These are phyloP conservation scores for Oceanites oceanicus DNA, from an alignment of 2,113 vertebrate species.

Conservation along the genomic window DNA sequence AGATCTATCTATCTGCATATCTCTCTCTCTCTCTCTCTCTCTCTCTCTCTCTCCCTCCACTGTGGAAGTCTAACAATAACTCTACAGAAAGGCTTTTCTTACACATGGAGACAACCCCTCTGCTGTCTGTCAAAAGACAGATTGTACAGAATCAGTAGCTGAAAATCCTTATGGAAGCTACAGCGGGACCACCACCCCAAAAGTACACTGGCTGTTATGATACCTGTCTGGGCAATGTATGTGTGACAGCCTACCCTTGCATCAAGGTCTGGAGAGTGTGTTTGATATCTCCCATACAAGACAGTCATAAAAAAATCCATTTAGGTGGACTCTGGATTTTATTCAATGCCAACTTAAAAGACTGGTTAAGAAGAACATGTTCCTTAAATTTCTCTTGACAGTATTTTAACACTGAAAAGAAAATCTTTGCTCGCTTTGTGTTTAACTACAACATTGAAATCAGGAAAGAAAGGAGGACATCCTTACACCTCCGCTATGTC, in stretches of 20 bases:
- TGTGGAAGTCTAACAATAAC: background rate
- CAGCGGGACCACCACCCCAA: background rate
- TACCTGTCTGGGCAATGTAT: background rate
- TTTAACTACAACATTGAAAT: background rate
- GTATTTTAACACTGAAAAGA: background rate
- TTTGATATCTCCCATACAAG: background rate
- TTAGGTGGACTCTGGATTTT: background rate
- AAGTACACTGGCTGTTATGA: background rate
- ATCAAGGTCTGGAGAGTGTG: background rate
- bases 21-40: too few species aligned
- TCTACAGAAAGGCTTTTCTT: background rate
- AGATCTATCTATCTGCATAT: background rate
- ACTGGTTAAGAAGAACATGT: accelerated
- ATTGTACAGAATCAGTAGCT: background rate
- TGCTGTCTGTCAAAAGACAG: background rate
- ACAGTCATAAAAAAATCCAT: background rate
- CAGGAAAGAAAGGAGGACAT: background rate
- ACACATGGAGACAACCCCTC: background rate
- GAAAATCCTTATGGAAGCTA: background rate
- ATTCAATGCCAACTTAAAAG: background rate
- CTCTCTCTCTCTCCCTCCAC: too few species aligned
- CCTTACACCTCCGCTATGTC: background rate
- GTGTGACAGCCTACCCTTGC: background rate
- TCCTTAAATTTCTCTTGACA: background rate
- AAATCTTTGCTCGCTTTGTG: background rate